Base-by-base conservation (phyloP, 1,140 invertebrate genomes). In the Bombus affinis region DNA sequence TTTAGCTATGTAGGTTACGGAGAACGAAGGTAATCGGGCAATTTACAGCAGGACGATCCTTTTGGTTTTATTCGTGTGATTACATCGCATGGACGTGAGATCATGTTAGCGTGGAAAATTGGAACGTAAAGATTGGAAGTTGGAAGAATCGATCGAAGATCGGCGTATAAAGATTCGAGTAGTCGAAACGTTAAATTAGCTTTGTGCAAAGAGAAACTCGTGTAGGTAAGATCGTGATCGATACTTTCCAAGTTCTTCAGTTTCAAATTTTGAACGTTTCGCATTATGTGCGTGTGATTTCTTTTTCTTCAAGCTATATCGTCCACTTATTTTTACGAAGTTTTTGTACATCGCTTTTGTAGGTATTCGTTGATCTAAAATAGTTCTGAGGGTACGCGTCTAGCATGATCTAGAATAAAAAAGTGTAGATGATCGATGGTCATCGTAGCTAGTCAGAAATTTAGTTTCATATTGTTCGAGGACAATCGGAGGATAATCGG, bases 391-490 rank as follows among this genome's bases (percentile, higher is more conserved):
- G 28, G 13, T n/a, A 47, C 6, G n/a, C 6, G 18, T 44, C 39
- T n/a, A 44, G 5, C 28, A 15, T 32, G 32, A 74, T 44, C 28
- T 9, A 32, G 39, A 37, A 32, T 44, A 32, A 47, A 32, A 42
- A 32, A 6, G 39, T 25, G 1, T 12, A 62, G 22, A 66, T 62
- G 75, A 78, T 78, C 28, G 75, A 78, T 78, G 75, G 22, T 42
- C 37, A 75, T 13, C n/a, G 42, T 47, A 9, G n/a, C 39, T 42
- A 37, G 15, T 73, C 68, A 47, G 57, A 53, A 80, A 85, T 85
- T 85, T 65, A 72, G 25, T 35, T 62, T 25, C 22, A 35, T 37
- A 80, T 85, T 85, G 77, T 85, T 39, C 76, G 39, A 62, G 9
- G 53, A 71, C 44, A 9, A 12, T 78, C 18, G 39, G 53, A 37